Conservation (phyloP, 2,113 vertebrate species). For the Calonectris borealis region DNA sequence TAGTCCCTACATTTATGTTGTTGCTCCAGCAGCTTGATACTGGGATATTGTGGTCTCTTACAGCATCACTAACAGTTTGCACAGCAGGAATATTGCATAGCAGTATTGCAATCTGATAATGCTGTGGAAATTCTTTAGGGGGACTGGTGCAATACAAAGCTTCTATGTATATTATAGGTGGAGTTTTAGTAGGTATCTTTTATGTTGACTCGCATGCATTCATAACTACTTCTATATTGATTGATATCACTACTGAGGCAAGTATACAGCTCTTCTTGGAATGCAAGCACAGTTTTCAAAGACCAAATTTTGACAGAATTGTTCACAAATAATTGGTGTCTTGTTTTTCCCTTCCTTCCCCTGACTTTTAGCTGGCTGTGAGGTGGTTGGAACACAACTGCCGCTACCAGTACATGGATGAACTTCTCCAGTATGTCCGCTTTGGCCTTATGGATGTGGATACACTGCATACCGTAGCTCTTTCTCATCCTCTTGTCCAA, state of each 20-base stretch:
- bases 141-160: neutral
- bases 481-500: slow-evolving; percentile 86
- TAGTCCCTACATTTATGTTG: neutral
- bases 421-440: slow-evolving; percentile 91
- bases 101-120: neutral
- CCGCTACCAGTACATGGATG: slow-evolving; percentile 89
- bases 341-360: slow-evolving; percentile 36
- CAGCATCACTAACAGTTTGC: neutral
- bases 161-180: neutral
- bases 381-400: slow-evolving; percentile 93
- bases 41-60: neutral
- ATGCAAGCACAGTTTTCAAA: neutral
- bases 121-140: neutral
- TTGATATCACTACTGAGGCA: neutral
- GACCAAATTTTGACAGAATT: neutral
- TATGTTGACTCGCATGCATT: neutral
- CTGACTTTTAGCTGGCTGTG: slow-evolving; percentile 84
- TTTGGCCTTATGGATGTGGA: slow-evolving; percentile 93
- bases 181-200: neutral
- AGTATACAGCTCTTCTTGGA: neutral
- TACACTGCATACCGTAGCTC: slow-evolving; percentile 83
- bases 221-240: neutral
- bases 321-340: neutral
- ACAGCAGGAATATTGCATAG: neutral
- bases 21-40: neutral